These are phyloP conservation scores for Lycorma delicatula DNA, from an alignment of 1,140 invertebrate species.

Conservation along the genomic window DNA sequence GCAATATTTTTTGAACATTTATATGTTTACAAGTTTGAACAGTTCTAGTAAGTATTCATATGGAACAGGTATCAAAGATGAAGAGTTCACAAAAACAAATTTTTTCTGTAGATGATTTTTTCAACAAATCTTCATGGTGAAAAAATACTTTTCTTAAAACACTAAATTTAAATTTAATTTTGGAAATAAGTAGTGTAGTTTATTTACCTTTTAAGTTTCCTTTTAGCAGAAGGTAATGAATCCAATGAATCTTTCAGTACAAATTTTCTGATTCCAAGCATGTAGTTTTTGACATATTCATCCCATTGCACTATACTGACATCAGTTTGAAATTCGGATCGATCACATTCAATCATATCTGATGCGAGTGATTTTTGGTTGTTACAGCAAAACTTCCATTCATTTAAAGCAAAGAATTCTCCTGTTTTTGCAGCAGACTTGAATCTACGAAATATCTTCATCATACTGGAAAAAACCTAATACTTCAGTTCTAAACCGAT, in stretches of 20 bases:
- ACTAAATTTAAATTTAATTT: too few relatives aligned
- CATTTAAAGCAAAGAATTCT: slow-evolving; percentile 77
- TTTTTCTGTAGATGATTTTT: too few relatives aligned
- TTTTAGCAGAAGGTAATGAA: slow-evolving; percentile 51
- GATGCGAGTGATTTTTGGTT: slow-evolving; percentile 60
- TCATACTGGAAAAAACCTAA: slow-evolving; percentile 67
- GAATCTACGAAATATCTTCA: slow-evolving; percentile 72
- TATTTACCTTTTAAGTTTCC: slow-evolving; percentile 50
- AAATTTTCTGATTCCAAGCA: slow-evolving; percentile 68
- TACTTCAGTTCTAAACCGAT: too few relatives aligned
- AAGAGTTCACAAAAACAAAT: too few relatives aligned
- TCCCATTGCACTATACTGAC: slow-evolving; percentile 54
- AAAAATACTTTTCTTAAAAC: too few relatives aligned
- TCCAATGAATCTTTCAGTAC: slow-evolving; percentile 65
- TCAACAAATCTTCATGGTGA: too few relatives aligned
- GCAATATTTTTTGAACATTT: too few relatives aligned
- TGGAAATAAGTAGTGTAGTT: too few relatives aligned
- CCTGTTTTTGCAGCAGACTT: slow-evolving; percentile 66
- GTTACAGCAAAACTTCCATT: slow-evolving; percentile 74
- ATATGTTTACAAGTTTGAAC: too few relatives aligned
- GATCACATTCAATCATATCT: slow-evolving; percentile 52
- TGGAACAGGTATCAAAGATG: too few relatives aligned
- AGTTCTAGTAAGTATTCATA: too few relatives aligned
- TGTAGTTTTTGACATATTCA: slow-evolving; percentile 59
- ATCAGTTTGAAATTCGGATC: slow-evolving; percentile 49